These are phyloP conservation scores for Notolabrus celidotus DNA, from an alignment of 2,797 vertebrate genomes.

Conservation along the genomic window DNA sequence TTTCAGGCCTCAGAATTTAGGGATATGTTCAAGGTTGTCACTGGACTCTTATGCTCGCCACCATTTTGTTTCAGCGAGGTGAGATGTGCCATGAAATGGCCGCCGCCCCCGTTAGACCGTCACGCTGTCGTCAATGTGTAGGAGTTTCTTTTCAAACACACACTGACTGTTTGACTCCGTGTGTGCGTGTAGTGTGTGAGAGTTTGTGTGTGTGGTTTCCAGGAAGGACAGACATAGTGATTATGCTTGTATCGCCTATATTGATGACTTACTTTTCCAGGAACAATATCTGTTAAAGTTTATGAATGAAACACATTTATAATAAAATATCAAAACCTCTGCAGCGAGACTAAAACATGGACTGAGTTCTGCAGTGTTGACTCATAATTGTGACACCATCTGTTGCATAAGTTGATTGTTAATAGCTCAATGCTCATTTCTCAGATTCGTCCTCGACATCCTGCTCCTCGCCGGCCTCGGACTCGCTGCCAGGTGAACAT, in stretches of 20 bases:
- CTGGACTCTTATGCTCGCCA: neutral
- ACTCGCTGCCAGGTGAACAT: constrained; percentile 42
- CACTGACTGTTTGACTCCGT: neutral
- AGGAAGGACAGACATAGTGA: constrained; percentile 11
- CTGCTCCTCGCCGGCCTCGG: neutral
- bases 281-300: too few relatives aligned
- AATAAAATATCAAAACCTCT: too few relatives aligned
- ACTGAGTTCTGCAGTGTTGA: neutral
- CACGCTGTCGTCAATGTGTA: neutral
- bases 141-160: constrained; percentile 1
- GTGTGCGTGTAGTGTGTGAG: constrained; percentile 4
- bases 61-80: constrained; percentile 72
- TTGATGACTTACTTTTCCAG: neutral
- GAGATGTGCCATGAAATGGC: constrained; percentile 64
- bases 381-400: neutral
- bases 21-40: neutral
- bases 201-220: neutral
- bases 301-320: too few relatives aligned
- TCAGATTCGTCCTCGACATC: neutral
- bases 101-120: neutral
- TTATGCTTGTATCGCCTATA: too few relatives aligned
- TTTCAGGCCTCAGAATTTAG: fast-evolving
- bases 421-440: neutral
- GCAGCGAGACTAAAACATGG: too few relatives aligned
- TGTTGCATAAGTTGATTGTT: neutral